phyloP scores from a whole-genome alignment of 1,140 invertebrate genomes.

The Brachionus angularis region DNA sequence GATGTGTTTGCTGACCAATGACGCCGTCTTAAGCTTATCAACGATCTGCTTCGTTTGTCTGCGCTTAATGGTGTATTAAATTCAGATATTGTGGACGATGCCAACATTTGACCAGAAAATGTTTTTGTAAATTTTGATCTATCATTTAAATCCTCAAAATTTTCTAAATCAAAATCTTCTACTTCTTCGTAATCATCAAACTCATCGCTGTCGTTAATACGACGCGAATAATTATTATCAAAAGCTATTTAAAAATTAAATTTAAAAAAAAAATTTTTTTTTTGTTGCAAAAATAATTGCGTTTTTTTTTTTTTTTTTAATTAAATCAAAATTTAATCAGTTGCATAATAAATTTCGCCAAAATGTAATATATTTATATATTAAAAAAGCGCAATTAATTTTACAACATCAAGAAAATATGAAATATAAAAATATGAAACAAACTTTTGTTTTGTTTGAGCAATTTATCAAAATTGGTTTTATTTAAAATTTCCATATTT shows the following conservation, averaged over 20 bases:
- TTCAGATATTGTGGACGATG: background rate
- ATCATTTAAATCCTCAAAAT: background rate
- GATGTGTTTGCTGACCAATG: background rate
- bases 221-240: background rate
- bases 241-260: no score
- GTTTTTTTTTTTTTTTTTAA: no score
- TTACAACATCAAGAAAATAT: no score
- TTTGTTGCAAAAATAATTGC: no score
- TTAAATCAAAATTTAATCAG: no score
- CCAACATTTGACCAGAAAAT: background rate
- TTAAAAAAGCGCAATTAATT: no score
- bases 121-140: background rate
- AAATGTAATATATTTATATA: no score
- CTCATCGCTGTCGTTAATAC: background rate
- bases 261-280: no score
- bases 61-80: constrained; percentile 7
- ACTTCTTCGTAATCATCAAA: background rate
- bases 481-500: no score
- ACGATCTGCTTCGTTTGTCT: constrained; percentile 30
- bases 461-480: background rate
- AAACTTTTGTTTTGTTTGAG: constrained; percentile 23
- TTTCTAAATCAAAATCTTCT: constrained; percentile 5
- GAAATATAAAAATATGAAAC: no score
- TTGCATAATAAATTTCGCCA: no score
- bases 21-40: constrained; percentile 22